Conservation (phyloP, 2,113 vertebrate species). For the Rynchops niger region DNA sequence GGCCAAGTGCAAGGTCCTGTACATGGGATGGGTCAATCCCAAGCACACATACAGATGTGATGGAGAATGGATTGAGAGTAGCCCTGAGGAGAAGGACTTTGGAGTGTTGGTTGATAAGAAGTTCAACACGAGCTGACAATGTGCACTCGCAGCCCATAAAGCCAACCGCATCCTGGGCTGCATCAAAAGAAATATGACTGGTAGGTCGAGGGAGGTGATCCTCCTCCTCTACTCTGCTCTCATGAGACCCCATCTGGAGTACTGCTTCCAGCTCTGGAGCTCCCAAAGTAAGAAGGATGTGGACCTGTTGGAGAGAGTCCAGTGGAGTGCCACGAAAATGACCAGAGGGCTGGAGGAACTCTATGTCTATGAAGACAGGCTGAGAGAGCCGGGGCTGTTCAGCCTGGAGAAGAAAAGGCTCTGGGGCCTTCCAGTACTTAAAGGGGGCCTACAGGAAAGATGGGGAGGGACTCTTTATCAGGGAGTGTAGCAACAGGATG, state of each 20-base stretch:
- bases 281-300: background rate
- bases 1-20: background rate
- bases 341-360: background rate
- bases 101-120: background rate
- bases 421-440: background rate
- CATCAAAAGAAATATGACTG: background rate
- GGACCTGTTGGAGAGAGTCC: background rate
- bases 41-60: background rate
- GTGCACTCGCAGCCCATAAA: background rate
- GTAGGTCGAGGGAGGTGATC: too few relatives aligned
- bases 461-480: background rate
- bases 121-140: background rate
- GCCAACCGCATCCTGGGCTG: background rate
- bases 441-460: background rate
- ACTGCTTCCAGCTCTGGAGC: background rate
- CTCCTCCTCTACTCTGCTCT: too few relatives aligned
- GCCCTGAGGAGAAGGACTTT: background rate
- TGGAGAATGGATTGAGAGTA: background rate
- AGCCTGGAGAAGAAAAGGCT: background rate
- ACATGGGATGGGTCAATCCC: background rate
- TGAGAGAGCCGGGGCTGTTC: too few relatives aligned
- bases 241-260: background rate
- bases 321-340: background rate
- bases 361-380: background rate
- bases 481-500: background rate